Evolutionary conservation across 2,797 vertebrate genomes (phyloP).

Genomic region (Cuculus canorus): DNA sequence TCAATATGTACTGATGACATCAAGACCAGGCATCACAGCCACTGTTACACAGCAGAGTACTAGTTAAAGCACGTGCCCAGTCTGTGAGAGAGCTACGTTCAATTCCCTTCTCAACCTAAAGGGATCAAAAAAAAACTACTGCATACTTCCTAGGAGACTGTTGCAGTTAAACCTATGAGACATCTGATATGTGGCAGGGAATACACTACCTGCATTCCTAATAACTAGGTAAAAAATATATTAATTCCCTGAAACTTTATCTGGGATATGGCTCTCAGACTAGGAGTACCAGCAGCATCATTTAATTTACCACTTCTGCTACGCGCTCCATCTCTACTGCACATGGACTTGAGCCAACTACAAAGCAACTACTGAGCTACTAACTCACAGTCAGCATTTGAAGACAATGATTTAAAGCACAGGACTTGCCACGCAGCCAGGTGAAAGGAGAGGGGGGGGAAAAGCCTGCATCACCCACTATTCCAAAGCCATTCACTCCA

Average conservation of each 20-base stretch:
- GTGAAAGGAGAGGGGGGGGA: fast-evolving
- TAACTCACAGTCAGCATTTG: not conserved
- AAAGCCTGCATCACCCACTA: not conserved
- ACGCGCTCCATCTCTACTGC: fast-evolving
- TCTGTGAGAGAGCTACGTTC: fast-evolving
- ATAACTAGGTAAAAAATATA: fast-evolving
- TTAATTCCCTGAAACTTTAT: fast-evolving
- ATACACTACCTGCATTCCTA: not conserved
- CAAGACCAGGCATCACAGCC: not conserved
- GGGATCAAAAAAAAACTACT: not conserved
- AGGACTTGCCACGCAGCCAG: fast-evolving
- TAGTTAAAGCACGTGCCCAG: not conserved
- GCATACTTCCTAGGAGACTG: not conserved
- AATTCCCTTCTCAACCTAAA: not conserved
- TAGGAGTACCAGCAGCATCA: not conserved
- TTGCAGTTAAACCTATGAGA: not conserved
- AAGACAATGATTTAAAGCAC: not conserved
- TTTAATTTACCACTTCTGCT: not conserved
- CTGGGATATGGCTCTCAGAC: not conserved
- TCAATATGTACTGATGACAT: not conserved
- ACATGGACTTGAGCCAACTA: fast-evolving
- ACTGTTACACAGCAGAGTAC: not conserved
- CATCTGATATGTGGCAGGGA: fast-evolving
- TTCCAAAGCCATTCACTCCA: fast-evolving
- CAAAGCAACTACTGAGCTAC: not conserved